Conservation (phyloP, 2,797 vertebrate genomes). For the Anas capensis region DNA sequence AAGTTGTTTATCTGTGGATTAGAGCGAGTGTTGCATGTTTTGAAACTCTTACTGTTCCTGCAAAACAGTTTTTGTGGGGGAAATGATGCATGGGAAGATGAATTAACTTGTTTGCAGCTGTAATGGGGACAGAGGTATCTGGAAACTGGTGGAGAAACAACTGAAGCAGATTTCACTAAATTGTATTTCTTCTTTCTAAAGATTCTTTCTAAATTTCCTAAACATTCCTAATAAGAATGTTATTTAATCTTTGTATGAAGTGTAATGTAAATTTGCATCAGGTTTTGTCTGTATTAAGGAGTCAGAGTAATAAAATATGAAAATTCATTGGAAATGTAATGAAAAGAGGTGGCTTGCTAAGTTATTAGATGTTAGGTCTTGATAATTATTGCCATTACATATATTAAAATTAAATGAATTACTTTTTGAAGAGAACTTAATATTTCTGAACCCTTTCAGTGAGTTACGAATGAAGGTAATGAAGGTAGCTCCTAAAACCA, state of each 20-base stretch:
- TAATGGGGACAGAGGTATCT: not conserved
- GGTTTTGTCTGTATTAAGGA: not conserved
- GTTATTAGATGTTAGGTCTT: not conserved
- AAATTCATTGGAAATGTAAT: not conserved
- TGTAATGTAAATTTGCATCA: not conserved
- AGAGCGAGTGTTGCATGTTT: not conserved
- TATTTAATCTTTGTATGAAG: not conserved
- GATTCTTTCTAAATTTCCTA: not conserved
- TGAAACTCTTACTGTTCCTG: not conserved
- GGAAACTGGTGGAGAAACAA: constrained; percentile 5
- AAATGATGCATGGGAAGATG: not conserved
- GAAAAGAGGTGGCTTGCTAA: not conserved
- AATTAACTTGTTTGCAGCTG: constrained; percentile 37
- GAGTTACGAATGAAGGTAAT: not conserved
- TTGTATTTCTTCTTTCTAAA: not conserved
- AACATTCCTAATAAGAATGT: not conserved
- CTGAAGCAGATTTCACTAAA: not conserved
- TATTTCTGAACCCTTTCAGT: not conserved
- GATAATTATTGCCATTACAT: not conserved
- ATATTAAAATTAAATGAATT: not conserved
- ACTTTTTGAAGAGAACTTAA: not conserved
- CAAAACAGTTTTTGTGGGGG: not conserved
- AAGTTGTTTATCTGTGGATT: not conserved
- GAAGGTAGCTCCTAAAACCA: not conserved
- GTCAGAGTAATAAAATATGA: not conserved